Percentiles rank a stretch among this genome's conserved stretches.
Conservation (phyloP, 2,888 invertebrate species). For the Stomorhina lunata region DNA sequence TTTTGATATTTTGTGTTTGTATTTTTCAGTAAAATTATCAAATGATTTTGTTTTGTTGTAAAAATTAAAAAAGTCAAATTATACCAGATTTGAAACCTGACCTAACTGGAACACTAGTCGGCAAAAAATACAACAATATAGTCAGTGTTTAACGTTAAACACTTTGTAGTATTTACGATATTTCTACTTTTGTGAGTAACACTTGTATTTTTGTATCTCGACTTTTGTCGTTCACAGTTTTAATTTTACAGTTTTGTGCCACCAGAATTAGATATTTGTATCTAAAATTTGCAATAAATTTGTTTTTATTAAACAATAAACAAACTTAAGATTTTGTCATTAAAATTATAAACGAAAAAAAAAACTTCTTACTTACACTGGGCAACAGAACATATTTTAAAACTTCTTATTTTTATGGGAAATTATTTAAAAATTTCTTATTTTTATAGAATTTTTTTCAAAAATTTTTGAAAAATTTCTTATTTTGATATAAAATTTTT, state of each 20-base stretch:
- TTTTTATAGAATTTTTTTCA: too few relatives aligned
- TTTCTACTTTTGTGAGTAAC: not conserved
- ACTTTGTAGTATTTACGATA: conserved; percentile 34
- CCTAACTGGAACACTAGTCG: conserved; percentile 54
- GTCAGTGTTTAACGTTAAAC: conserved; percentile 60
- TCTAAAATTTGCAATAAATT: conserved; percentile 49
- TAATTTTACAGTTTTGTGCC: conserved; percentile 55
- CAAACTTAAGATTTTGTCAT: conserved; percentile 42
- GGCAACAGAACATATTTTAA: not conserved
- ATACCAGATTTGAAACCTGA: conserved; percentile 76
- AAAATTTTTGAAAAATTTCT: too few relatives aligned
- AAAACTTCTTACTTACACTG: too few relatives aligned
- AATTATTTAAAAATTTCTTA: too few relatives aligned
- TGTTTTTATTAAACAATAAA: conserved; percentile 31
- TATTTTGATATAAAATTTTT: too few relatives aligned
- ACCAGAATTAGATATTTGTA: conserved; percentile 14
- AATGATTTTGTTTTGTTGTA: conserved; percentile 39
- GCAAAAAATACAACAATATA: conserved; percentile 44
- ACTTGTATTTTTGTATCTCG: not conserved
- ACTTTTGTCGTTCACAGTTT: conserved; percentile 39
- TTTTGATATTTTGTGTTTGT: conserved; percentile 54
- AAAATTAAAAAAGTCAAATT: conserved; percentile 67
- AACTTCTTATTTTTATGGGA: too few relatives aligned
- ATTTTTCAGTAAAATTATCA: conserved; percentile 38
- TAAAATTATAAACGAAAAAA: too few relatives aligned